Conservation (phyloP, 2,113 vertebrate genomes). For the Melanostigma gelatinosum region DNA sequence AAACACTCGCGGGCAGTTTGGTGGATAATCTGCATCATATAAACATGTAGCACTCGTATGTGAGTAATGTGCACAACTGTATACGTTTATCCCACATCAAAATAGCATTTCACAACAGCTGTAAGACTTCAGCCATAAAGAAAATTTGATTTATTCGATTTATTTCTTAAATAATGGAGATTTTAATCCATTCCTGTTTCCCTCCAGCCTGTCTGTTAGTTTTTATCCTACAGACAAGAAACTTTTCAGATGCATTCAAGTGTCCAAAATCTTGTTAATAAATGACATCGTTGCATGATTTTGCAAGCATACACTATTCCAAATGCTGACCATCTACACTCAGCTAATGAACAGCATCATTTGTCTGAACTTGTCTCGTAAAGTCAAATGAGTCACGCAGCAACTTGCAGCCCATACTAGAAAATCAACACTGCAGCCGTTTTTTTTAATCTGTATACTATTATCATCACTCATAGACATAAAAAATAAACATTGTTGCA, state of each 20-base stretch:
- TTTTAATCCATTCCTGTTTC: neutral
- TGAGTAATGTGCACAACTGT: neutral
- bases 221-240: neutral
- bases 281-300: neutral
- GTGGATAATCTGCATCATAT: slow-evolving; percentile 34
- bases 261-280: neutral
- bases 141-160: neutral
- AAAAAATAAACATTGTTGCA: neutral
- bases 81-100: neutral
- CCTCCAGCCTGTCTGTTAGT: neutral
- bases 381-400: slow-evolving; percentile 25
- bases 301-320: neutral
- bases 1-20: slow-evolving; percentile 42
- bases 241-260: too few relatives aligned
- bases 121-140: neutral
- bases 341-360: slow-evolving; percentile 11
- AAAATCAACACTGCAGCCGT: neutral
- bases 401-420: neutral
- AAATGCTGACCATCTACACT: slow-evolving; percentile 1
- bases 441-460: neutral
- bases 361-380: slow-evolving; percentile 25
- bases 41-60: slow-evolving; percentile 3
- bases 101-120: neutral
- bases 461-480: neutral
- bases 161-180: neutral